These are phyloP conservation scores for Platyrinchus mystaceus DNA, from an alignment of 2,797 vertebrate genomes.

Conservation along the genomic window DNA sequence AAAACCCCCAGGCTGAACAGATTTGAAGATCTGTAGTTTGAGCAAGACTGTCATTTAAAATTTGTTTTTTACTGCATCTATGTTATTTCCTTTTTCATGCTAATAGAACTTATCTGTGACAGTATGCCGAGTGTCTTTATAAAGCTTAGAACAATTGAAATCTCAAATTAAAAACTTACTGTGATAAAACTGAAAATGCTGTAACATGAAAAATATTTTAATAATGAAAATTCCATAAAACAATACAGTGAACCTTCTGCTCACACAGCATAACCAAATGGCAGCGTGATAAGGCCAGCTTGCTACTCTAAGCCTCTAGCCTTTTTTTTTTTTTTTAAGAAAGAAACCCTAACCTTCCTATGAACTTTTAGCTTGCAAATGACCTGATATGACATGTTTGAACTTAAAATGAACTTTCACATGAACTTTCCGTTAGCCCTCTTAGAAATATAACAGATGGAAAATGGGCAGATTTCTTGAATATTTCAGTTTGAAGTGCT, in stretches of 20 bases:
- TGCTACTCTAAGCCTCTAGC: not conserved
- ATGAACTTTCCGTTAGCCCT: constrained; percentile 77
- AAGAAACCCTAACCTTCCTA: constrained; percentile 77
- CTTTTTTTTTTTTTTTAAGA: not conserved
- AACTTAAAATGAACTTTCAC: constrained; percentile 87
- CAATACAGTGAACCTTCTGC: not conserved
- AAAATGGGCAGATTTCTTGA: constrained; percentile 78
- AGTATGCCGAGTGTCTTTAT: not conserved
- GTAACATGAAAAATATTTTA: not conserved
- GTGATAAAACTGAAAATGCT: not conserved
- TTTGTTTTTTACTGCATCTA: not conserved
- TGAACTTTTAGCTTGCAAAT: constrained; percentile 84
- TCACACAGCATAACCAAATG: not conserved
- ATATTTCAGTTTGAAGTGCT: constrained; percentile 72
- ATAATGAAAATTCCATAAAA: not conserved
- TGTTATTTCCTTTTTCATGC: not conserved
- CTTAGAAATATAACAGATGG: constrained; percentile 84
- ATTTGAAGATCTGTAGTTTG: not conserved
- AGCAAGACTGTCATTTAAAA: not conserved
- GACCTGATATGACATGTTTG: constrained; percentile 83
- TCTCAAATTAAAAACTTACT: not conserved
- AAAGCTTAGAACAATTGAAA: not conserved
- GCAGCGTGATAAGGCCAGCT: constrained; percentile 8
- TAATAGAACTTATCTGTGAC: not conserved
- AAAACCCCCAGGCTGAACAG: rapidly evolving